Evolutionary conservation across 2,888 invertebrate species (phyloP), one percentile per base, ranked within the genome.

Genomic region (Tigriopus californicus): DNA sequence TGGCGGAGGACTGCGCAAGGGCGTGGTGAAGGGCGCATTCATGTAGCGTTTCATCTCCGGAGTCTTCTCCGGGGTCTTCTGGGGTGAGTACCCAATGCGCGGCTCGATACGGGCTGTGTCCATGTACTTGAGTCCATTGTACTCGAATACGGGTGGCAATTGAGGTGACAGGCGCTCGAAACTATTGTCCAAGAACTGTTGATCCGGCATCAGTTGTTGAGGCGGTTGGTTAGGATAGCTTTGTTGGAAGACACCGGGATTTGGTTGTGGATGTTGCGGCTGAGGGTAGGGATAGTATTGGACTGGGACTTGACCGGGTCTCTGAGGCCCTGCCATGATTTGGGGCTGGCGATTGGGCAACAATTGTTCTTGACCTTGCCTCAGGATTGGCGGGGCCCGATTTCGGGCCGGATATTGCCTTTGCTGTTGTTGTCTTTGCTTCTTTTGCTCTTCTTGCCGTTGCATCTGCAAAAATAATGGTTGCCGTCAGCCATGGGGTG

Each of bases 31-130:
- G n/a, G 59, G 59, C 15, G 33, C 41, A 18, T 59, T 24, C 13
- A 24, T 25, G 20, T 33, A 59, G 8, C 33, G 51, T 5, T 33
- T 51, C 20, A 41, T 33, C 13, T 51, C 42, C n/a, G 59, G 59
- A 3, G 59, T 59, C 25, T 59, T 51, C 8, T 51, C 52, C n/a
- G 59, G 59, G 11, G 59, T 59, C 22, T 52, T 59, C 40, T 49
- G 20, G n/a, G 59, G 59, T 41, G 52, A 33, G 24, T 59, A 59
- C n/a, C 41, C 59, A 11, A 53, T 59, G 22, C 41, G 22, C 20
- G 59, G 59, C n/a, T 52, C 59, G 8, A 59, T 52, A 10, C 59
- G 33, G 40, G 59, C 59, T 20, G 52, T 59, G 24, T 59, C 59
- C 20, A 59, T 49, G 41, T 59, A 59, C 22, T 52, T 51, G 20